Evolutionary conservation across 35 echinoderm and acorn worm genomes (phyloP).

Genomic region (Nesometra sesokonis): DNA sequence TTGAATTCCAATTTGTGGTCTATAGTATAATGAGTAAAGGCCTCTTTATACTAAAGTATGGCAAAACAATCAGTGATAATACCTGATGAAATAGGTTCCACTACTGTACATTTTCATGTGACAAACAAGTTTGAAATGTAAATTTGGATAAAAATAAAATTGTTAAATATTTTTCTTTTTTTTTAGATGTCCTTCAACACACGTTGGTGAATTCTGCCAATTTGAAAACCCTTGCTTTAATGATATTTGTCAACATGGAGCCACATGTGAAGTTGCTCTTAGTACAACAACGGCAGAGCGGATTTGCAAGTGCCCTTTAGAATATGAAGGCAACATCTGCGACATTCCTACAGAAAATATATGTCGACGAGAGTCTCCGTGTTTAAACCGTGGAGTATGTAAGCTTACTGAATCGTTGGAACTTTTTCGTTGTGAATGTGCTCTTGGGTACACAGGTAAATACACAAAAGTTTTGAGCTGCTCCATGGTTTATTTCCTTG

Average conservation of each 20-base stretch:
- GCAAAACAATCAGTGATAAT: too few relatives aligned
- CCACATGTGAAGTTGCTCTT: not conserved
- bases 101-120: too few relatives aligned
- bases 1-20: too few relatives aligned
- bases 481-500: too few relatives aligned
- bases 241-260: not conserved
- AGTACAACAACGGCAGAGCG: not conserved
- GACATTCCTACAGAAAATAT: not conserved
- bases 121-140: too few relatives aligned
- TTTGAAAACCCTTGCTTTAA: not conserved
- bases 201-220: not conserved
- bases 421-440: not conserved
- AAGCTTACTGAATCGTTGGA: not conserved
- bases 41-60: too few relatives aligned
- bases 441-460: constrained; percentile 1
- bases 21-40: too few relatives aligned
- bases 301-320: not conserved
- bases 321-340: not conserved
- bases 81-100: too few relatives aligned
- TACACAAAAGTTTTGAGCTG: not conserved
- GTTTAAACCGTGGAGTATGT: not conserved
- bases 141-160: too few relatives aligned
- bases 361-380: not conserved
- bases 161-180: not conserved
- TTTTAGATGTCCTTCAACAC: not conserved